Base-by-base conservation (phyloP, 2,113 vertebrate species). In the Thryonomys swinderianus region DNA sequence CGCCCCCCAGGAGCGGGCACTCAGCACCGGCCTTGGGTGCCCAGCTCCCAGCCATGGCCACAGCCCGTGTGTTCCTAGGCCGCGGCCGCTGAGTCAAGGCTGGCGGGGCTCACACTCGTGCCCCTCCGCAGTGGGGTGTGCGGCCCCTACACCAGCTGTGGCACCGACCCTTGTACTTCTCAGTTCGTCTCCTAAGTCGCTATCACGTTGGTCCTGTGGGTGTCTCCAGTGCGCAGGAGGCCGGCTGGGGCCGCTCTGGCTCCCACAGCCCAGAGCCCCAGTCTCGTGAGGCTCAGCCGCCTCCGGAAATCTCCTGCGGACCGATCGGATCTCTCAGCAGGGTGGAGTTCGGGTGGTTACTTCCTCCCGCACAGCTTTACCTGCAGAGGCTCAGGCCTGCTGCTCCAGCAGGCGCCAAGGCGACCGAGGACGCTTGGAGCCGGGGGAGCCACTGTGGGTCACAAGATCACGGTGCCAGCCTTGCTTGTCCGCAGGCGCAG, bases 41-140 rank as follows among this genome's bases (percentile, higher is more conserved):
- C 14, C 51, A 27, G 76, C n/a, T 34, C 69, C 4, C 2, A 14
- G 32, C 23, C 48, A 0, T 21, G 0, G 3, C 10, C 37, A 9
- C 9, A 17, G 12, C 1, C 4, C 3, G 2, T 4, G 3, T 14
- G 48, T 13, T 37, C 48, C 14, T 20, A 3, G 57, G 40, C 18
- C 25, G 2, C 9, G 2, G 21, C 57, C 27, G 2, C 8, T 11
- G 21, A 14, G 5, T 81, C 78, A 21, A 14, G 16, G 51, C 69
- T n/a, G 3, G 0, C 17, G 8, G 40, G 48, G 67, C 3, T 6
- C 4, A 5, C 25, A 34, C 45, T 1, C 0, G 3, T 7, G 42
- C 13, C 71, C 37, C 30, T 53, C 14, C 27, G 9, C 57, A 5
- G 48, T 17, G 48, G 23, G n/a, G 40, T 6, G 53, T 3, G 1